Base-by-base conservation (phyloP, 1,140 invertebrate genomes). In the Achatina immaculata region DNA sequence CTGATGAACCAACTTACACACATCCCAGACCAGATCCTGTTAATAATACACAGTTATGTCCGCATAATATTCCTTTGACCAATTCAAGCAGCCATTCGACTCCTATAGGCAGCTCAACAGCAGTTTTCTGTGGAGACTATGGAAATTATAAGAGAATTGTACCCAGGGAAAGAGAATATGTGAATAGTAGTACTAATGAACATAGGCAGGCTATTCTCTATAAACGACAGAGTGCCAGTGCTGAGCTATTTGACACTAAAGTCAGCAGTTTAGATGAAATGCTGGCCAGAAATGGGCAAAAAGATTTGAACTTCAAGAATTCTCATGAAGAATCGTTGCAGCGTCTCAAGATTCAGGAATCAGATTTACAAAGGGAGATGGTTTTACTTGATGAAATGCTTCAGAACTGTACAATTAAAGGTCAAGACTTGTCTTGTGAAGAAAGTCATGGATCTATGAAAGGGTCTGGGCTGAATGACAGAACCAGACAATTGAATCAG, bases 321-420 rank as follows among this genome's bases (percentile, higher is more conserved):
- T 45, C 58, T n/a, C 68, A 36, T 71, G 78, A 71, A 38, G 48
- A 58, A 51, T 86, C 86, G 11, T 76, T 87, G 55, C 82, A 86
- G 71, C 82, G 68, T 14, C 82, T 89, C 9, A 81, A 88, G 36
- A 86, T 84, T 36, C 82, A 85, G 55, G 88, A 90, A 74, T 81
- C 83, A 36, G 83, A 85, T 68, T 62, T 90, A 19, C 87, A 88
- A 42, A 83, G 85, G 71, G 89, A 90, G 73, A 87, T 90, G 48
- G 83, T 85, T 31, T 82, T 90, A 31, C 81, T 90, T 48, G 89
- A 90, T 84, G 88, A 90, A 84, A 88, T 90, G 69, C 75, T 90
- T 31, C 85, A 86, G 81, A 85, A 86, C 72, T 83, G 83, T 80
- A 58, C 73, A 55, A 51, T 7, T 31, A 72, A 79, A 43, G 68